Evolutionary conservation across 2,797 vertebrate species (phyloP).

Genomic region (Fringilla coelebs): DNA sequence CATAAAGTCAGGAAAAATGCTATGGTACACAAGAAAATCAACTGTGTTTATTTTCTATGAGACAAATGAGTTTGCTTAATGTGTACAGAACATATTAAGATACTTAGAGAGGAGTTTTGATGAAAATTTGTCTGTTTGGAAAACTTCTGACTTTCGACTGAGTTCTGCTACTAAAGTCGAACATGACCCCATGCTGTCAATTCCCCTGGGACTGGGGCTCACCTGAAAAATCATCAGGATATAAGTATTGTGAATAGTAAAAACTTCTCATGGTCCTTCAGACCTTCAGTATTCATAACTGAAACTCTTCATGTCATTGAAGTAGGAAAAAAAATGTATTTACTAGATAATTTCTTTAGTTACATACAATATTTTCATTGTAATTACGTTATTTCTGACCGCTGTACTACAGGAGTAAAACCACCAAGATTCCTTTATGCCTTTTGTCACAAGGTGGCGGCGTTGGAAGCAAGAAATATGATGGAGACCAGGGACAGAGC

Average conservation of each 20-base stretch:
- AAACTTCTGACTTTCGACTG: neutral
- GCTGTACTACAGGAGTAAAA: neutral
- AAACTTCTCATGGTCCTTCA: neutral
- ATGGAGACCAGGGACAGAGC: neutral
- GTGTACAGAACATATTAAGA: neutral
- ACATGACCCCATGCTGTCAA: neutral
- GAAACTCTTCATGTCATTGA: neutral
- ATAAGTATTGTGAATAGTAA: neutral
- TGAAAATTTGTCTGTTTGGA: neutral
- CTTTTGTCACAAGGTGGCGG: conserved; percentile 45
- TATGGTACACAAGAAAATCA: neutral
- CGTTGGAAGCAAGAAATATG: neutral
- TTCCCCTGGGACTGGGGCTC: neutral
- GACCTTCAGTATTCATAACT: neutral
- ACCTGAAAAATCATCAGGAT: neutral
- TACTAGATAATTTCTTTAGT: neutral
- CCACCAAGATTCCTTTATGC: neutral
- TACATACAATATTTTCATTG: neutral
- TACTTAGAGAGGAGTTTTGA: neutral
- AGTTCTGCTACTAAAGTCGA: neutral
- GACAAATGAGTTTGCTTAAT: neutral
- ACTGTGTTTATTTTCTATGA: neutral
- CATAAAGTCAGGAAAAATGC: neutral
- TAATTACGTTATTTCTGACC: accelerated
- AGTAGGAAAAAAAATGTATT: neutral